Evolutionary conservation across 2,888 invertebrate species (phyloP), one percentile per base, ranked within the genome.

Genomic region (Lasioglossum lativentre): DNA sequence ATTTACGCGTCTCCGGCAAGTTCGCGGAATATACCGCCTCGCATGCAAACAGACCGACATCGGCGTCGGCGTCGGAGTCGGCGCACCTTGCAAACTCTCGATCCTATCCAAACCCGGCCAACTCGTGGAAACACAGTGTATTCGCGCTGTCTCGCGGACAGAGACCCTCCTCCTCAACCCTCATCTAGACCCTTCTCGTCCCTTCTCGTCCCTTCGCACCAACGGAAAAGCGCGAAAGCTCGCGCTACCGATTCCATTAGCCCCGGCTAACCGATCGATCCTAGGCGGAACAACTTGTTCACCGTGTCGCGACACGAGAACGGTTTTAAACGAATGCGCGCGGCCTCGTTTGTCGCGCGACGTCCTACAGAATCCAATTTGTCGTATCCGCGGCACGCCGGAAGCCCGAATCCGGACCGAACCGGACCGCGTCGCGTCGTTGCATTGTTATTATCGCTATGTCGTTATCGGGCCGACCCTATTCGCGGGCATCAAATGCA

Each of bases 1-100:
- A 78, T 87, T 89, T 79, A 74, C 75, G 63, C 85, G 85, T 89
- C 87, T 87, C 81, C 80, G 76, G 75, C 72, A 76, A 72, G 79
- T 79, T 63, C 27, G 75, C 45, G 70, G 80, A 81, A 85, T 80
- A 80, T 68, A 86, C 78, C 66, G 82, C 82, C 63, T 88, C 74
- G 87, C 86, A 34, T 80, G 82, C 78, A 76, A 78, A 75, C 63
- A 45, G 34, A 82, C 2, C n/a, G 59, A 1, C 81, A 47, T 56
- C 56, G 52, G 52, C 70, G 56, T 56, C 56, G 52, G 52, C 70
- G 42, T 52, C 38, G 52, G n/a, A 72, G 72, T 19, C 63, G 66
- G 71, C 71, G 71, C 38, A 70, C 70, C 40, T 27, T 27, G 27
- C 59, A 14, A 27, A 27, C 40, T 40, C 70, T 27, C 70, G 71